Percentiles rank a stretch among this genome's conserved stretches.
Evolutionary conservation across 2,888 invertebrate species (phyloP).

Genomic region (Callinectes sapidus): DNA sequence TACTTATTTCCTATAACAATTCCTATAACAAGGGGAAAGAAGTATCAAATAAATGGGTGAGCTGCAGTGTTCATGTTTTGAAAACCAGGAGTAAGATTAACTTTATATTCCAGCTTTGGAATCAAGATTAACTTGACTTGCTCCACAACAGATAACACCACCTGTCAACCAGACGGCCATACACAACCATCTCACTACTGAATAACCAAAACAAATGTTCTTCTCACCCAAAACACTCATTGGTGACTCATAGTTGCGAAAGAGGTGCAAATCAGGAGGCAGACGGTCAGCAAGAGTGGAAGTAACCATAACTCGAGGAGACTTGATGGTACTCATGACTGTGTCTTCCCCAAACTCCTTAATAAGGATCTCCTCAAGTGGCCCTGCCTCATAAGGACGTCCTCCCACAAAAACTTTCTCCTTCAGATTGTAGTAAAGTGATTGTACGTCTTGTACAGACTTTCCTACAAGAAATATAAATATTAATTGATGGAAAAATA

Average conservation of each 20-base stretch:
- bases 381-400: conserved; percentile 91
- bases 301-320: conserved; percentile 70
- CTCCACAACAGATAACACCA: not conserved
- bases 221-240: conserved; percentile 73
- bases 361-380: conserved; percentile 90
- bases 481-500: not conserved
- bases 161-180: not conserved
- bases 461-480: conserved; percentile 76
- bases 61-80: not conserved
- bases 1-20: not conserved
- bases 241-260: conserved; percentile 77
- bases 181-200: not conserved
- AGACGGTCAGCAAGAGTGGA: conserved; percentile 78
- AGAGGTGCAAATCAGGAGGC: conserved; percentile 80
- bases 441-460: conserved; percentile 88
- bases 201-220: not conserved
- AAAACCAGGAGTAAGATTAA: not conserved
- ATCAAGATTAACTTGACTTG: not conserved
- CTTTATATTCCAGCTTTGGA: not conserved
- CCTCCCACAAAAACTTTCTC: conserved; percentile 93
- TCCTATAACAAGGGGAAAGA: not conserved
- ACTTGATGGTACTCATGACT: conserved; percentile 89
- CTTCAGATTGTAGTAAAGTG: conserved; percentile 94
- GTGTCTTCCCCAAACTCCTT: conserved; percentile 90
- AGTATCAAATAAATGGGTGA: not conserved